These are phyloP conservation scores for Chironomus tepperi DNA, from an alignment of 1,140 invertebrate species.

Conservation along the genomic window DNA sequence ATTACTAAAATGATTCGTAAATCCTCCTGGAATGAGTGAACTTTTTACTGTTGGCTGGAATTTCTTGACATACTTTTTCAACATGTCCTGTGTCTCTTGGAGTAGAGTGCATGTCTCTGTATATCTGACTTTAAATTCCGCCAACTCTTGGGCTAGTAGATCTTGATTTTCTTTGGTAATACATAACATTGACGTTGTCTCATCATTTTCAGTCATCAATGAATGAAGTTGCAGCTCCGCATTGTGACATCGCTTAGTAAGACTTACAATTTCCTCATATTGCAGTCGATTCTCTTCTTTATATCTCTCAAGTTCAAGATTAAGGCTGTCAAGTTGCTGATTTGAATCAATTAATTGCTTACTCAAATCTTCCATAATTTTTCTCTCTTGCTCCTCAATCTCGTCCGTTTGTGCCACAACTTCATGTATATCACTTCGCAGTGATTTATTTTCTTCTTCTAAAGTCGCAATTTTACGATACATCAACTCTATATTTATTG, in stretches of 20 bases:
- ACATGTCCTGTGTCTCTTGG: constrained; percentile 80
- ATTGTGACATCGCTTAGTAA: constrained; percentile 62
- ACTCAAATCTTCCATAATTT: constrained; percentile 79
- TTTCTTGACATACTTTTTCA: constrained; percentile 66
- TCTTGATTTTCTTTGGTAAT: constrained; percentile 87
- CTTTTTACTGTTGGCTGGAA: constrained; percentile 57
- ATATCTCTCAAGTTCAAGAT: constrained; percentile 66
- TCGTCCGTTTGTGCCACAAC: constrained; percentile 70
- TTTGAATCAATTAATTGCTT: constrained; percentile 78
- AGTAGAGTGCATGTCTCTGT: constrained; percentile 68
- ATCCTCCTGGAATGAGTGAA: constrained; percentile 43
- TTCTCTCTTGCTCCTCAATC: constrained; percentile 80
- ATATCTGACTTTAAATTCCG: constrained; percentile 76
- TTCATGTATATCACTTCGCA: constrained; percentile 69
- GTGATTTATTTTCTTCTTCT: constrained; percentile 80
- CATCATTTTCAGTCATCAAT: constrained; percentile 76
- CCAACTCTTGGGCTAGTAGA: constrained; percentile 77
- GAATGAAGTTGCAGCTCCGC: constrained; percentile 57
- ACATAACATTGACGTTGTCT: constrained; percentile 68
- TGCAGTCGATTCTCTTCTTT: constrained; percentile 68
- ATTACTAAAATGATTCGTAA: constrained; percentile 2
- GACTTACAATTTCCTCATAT: constrained; percentile 69
- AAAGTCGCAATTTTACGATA: constrained; percentile 72
- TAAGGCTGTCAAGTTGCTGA: constrained; percentile 56
- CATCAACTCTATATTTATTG: constrained; percentile 65